Base-by-base conservation (phyloP, 2,888 invertebrate genomes). In the Tinea trinotella region DNA sequence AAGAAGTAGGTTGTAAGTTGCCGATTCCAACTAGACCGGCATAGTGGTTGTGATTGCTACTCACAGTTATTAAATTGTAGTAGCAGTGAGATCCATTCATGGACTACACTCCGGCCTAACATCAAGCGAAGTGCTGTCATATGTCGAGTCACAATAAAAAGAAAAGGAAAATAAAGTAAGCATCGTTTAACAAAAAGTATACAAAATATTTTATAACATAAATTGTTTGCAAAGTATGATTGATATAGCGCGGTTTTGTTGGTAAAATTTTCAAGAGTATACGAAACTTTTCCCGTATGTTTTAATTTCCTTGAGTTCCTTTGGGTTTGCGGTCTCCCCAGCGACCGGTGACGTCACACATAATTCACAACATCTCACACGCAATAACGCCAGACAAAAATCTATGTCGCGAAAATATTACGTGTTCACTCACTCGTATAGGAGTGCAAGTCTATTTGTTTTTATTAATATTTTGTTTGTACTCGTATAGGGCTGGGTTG, bases 321-420 rank as follows among this genome's bases (percentile, higher is more conserved):
- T 12, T 40, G 13, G 40, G 17, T 13, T 12, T 35, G 52, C 36
- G 52, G 52, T 35, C 9, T 53, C 19, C 40, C 36, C 5, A 9
- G 50, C 50, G 40, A 40, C 20, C 7, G 53, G 17, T 18, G 53
- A 36, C 36, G 40, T n/a, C 22, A 35, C 34, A 17, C 53, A 53
- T 53, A 53, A 36, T 19, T 53, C 53, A 53, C 40, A 15, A 13
- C 24, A 17, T 53, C 19, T 53, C 36, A 20, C 53, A 22, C 53
- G 53, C 36, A 53, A 53, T 53, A 40, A 40, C 24, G 50, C 30
- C 17, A 36, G 55, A 15, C 58, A 56, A 56, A 57, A 62, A 62
- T 62, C 60, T 61, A 62, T 59, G 62, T 60, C 60, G 60, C 55
- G 57, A 53, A 55, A 34, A 48, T 53, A 10, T 50, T 30, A 57